Evolutionary conservation across 2,797 vertebrate genomes (phyloP), one percentile per base, ranked within the genome.

Genomic region (Pristis pectinata): DNA sequence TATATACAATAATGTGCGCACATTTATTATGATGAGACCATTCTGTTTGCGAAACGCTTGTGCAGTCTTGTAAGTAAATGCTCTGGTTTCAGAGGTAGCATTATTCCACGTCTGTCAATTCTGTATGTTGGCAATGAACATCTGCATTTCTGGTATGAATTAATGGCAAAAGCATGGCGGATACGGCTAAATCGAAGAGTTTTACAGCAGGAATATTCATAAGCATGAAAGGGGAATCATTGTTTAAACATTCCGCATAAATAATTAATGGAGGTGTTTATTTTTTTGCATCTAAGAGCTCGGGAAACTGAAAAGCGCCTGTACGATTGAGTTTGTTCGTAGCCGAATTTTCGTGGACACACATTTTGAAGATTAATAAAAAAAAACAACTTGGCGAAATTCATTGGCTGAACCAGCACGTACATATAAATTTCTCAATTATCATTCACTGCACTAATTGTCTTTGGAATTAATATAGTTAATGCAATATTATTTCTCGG

Each of bases 251-350:
- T 95, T 19, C 95, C 96, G 95, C 95, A 96, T 97, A 95, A 96
- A 96, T 96, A 96, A 97, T 96, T 96, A 95, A 96, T 96, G 95
- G 95, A 95, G 95, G 94, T 95, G 95, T 96, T 96, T 95, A 24
- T 72, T 95, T 96, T 96, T 96, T 95, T 70, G 83, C 89, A 95
- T 95, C 95, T 96, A 94, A 96, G 96, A 96, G 95, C 94, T 94
- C 95, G 67, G 13, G 91, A 95, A 94, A 85, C 53, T 89, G 82
- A 44, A 80, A 37, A 79, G 94, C 72, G 93, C 83, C 93, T 72
- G 70, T 13, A 61, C 76, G 94, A 95, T 76, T 94, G 95, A 94
- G 94, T 94, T 72, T n/a, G 87, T 94, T 95, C 94, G 70, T 30
- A n/a, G 53, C n/a, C 94, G 94, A 79, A 79, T 79, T 41, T 30